These are phyloP conservation scores for Tragelaphus buxtoni DNA, from an alignment of 2,113 vertebrate species.

Conservation along the genomic window DNA sequence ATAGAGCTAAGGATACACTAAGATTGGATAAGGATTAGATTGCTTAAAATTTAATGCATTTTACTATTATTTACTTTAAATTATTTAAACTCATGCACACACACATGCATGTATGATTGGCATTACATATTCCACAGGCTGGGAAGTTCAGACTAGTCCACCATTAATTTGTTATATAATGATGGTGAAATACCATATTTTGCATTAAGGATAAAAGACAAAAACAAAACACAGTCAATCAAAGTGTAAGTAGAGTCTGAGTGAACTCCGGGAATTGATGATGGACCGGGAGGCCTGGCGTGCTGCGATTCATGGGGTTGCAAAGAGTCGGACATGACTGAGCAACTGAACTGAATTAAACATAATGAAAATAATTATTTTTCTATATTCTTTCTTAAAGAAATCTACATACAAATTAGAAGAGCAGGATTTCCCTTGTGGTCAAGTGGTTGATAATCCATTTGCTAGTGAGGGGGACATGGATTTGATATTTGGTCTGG, in stretches of 20 bases:
- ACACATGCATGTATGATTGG: too few relatives aligned
- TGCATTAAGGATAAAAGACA: neutral
- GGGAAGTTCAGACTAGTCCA: neutral
- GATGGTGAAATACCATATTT: neutral
- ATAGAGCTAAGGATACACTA: neutral
- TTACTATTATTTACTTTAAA: neutral
- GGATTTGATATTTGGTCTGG: neutral
- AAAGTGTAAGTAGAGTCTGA: neutral
- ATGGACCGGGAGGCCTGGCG: too few relatives aligned
- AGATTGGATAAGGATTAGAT: neutral
- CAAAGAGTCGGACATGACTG: too few relatives aligned
- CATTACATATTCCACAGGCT: neutral
- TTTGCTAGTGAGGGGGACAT: neutral
- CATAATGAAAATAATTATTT: neutral
- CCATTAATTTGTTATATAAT: neutral
- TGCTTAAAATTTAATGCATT: neutral
- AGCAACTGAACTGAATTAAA: neutral
- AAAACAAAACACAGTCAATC: neutral
- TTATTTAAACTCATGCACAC: neutral
- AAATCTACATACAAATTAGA: neutral
- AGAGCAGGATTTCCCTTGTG: neutral
- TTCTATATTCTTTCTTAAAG: neutral
- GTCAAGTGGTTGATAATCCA: neutral
- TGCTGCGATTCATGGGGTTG: too few relatives aligned
- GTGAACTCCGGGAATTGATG: too few relatives aligned